Evolutionary conservation across 2,797 vertebrate species (phyloP), one percentile per base, ranked within the genome.

Genomic region (Brachymystax lenok): DNA sequence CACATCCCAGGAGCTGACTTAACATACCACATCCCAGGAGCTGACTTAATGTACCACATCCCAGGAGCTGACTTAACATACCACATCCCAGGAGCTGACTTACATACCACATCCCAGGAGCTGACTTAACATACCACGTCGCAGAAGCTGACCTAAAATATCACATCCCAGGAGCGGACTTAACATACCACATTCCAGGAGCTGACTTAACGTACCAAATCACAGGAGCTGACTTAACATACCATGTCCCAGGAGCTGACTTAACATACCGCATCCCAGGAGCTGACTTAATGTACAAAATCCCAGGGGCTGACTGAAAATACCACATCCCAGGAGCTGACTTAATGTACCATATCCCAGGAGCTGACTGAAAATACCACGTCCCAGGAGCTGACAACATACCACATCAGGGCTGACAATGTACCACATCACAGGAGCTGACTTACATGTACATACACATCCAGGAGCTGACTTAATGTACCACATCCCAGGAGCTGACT

Each of bases 371-470:
- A 61, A 61, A 2, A 12, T 61, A 61, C 10, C 59, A 24, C n/a
- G n/a, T n/a, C 33, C 33, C 74, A 73, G 79, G 79, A 86, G 79
- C 69, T 79, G 7, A 61, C 59, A 61, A 61, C 7, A 12, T 61
- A 61, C 10, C 59, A 24, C n/a, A 24, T 8, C 21, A 24, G n/a
- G n/a, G n/a, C n/a, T n/a, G n/a, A n/a, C n/a, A n/a, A n/a, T n/a
- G n/a, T n/a, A n/a, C n/a, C n/a, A n/a, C n/a, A n/a, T n/a, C 33
- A 5, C 74, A 73, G 79, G 79, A 86, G 79, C 69, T 79, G 7
- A 61, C 59, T 61, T 13, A 61, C 33, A n/a, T n/a, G n/a, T n/a
- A n/a, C n/a, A n/a, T n/a, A n/a, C n/a, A n/a, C n/a, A n/a, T n/a
- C 33, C 74, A 73, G 79, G 79, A 86, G 79, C 69, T 79, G 7